Evolutionary conservation across 2,797 vertebrate genomes (phyloP).

Genomic region (Squalus acanthias): DNA sequence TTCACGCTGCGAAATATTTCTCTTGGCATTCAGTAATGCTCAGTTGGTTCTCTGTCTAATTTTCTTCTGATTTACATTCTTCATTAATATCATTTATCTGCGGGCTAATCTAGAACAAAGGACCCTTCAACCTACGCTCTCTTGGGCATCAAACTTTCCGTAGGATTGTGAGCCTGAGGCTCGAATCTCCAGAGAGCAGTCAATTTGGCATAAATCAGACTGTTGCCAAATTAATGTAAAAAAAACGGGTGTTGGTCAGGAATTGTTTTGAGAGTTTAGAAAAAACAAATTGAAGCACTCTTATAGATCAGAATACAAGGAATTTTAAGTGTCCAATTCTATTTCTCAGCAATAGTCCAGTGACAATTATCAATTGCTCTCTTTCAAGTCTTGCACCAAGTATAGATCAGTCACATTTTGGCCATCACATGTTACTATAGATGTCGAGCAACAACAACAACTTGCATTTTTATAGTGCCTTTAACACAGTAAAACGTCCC

Average conservation of each 20-base stretch:
- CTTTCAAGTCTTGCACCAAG: not conserved
- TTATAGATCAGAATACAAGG: not conserved
- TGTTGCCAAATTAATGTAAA: not conserved
- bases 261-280: not conserved
- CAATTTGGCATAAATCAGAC: not conserved
- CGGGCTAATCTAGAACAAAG: not conserved
- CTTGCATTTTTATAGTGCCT: too few relatives aligned
- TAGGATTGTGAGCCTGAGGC: not conserved
- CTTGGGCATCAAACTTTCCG: not conserved
- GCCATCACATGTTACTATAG: not conserved
- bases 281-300: not conserved
- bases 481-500: too few relatives aligned
- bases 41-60: too few relatives aligned
- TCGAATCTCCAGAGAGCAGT: not conserved
- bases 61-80: not conserved
- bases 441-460: not conserved
- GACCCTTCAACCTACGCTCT: not conserved
- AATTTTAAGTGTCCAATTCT: not conserved
- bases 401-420: not conserved
- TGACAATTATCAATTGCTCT: not conserved
- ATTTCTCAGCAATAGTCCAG: not conserved
- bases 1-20: not conserved
- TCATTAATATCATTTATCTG: not conserved
- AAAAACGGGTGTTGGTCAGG: not conserved
- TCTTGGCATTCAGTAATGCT: not conserved